These are phyloP conservation scores for Vidua chalybeata DNA, from an alignment of 2,113 vertebrate genomes.

Conservation along the genomic window DNA sequence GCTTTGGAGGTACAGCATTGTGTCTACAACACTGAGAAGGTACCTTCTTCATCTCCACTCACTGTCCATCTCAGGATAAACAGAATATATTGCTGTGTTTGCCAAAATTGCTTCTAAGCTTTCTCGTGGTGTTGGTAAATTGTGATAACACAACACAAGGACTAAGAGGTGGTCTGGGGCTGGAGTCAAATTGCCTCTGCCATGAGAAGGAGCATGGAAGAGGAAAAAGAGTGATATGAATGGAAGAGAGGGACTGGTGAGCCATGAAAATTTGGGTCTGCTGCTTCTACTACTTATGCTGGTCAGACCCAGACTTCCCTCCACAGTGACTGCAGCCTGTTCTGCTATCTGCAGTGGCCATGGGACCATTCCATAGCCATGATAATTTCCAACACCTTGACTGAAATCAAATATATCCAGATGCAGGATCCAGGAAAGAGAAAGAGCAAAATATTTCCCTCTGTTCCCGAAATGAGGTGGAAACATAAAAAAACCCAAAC, in stretches of 20 bases:
- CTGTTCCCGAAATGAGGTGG: not conserved
- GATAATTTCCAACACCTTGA: not conserved
- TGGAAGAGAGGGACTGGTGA: not conserved
- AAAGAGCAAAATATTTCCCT: not conserved
- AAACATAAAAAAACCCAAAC: not conserved
- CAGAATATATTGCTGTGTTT: not conserved
- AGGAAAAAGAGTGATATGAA: not conserved
- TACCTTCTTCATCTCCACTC: not conserved
- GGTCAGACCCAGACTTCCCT: not conserved
- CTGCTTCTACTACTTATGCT: not conserved
- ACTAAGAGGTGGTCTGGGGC: not conserved
- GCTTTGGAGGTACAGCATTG: not conserved
- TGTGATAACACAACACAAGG: not conserved
- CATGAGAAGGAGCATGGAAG: not conserved
- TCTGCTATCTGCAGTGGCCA: not conserved
- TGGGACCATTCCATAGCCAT: not conserved
- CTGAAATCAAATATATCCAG: not conserved
- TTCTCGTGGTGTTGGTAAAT: not conserved
- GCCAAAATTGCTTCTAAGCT: not conserved
- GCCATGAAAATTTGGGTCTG: not conserved
- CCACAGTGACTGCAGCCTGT: not conserved
- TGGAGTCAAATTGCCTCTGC: not conserved
- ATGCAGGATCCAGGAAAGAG: not conserved
- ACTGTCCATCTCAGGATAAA: not conserved
- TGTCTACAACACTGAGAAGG: not conserved